These are phyloP conservation scores for Chironomus tepperi DNA, from an alignment of 1,140 invertebrate species.

Conservation along the genomic window DNA sequence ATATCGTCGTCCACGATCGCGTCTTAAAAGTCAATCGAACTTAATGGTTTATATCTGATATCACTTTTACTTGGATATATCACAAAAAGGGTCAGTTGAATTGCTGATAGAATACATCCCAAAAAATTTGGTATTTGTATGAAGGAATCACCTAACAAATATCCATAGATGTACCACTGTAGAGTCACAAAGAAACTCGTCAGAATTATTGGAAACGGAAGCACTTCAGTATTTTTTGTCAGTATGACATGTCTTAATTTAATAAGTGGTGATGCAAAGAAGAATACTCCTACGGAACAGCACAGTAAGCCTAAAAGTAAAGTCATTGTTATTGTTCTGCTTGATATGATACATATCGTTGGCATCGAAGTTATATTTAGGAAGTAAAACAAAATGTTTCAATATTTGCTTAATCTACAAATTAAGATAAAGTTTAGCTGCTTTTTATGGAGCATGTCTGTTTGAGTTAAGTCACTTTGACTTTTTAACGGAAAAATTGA, in stretches of 20 bases:
- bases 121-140: conserved; percentile 66
- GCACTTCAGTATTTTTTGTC: conserved; percentile 62
- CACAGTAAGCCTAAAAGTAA: conserved; percentile 37
- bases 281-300: conserved; percentile 61
- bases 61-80: conserved; percentile 51
- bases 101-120: conserved; percentile 54
- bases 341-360: too few relatives aligned
- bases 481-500: too few relatives aligned
- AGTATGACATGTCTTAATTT: conserved; percentile 65
- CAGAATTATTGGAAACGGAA: conserved; percentile 70
- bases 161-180: conserved; percentile 68
- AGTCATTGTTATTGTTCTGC: background rate
- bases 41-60: conserved; percentile 33
- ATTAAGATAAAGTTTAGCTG: too few relatives aligned
- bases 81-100: conserved; percentile 61
- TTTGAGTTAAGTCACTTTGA: too few relatives aligned
- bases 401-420: too few relatives aligned
- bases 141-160: conserved; percentile 58
- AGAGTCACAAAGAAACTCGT: conserved; percentile 62
- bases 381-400: too few relatives aligned
- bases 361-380: too few relatives aligned
- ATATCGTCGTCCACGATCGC: too few relatives aligned
- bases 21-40: background rate
- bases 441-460: too few relatives aligned
- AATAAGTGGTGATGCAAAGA: conserved; percentile 68